Evolutionary conservation across 1,140 invertebrate species (phyloP).

Genomic region (Colletes latitarsis): DNA sequence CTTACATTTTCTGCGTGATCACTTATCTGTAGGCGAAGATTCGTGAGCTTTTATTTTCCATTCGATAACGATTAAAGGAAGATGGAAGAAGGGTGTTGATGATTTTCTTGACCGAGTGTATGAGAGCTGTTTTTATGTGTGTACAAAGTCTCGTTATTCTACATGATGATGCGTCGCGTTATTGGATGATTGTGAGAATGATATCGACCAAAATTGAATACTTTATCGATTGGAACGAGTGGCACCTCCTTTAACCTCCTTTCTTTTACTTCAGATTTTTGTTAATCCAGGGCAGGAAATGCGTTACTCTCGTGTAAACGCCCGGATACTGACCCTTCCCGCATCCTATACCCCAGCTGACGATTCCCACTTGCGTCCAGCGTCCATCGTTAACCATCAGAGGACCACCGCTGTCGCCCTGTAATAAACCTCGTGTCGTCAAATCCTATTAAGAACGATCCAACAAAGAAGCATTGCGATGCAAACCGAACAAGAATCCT

Average conservation of each 20-base stretch:
- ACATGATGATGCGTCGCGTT: neutral
- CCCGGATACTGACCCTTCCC: constrained; percentile 95
- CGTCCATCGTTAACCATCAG: constrained; percentile 90
- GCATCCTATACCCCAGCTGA: constrained; percentile 96
- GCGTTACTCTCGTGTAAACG: constrained; percentile 90
- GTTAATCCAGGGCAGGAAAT: constrained; percentile 90
- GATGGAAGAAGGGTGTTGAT: neutral
- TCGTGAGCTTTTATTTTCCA: neutral
- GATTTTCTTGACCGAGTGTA: neutral
- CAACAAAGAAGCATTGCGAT: constrained; percentile 7
- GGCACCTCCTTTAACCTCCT: neutral
- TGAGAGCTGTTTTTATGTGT: constrained; percentile 17
- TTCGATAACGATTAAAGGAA: neutral
- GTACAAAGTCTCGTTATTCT: neutral
- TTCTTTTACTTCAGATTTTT: constrained; percentile 84
- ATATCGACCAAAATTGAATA: constrained; percentile 14
- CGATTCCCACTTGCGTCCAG: constrained; percentile 93
- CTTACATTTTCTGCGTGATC: constrained; percentile 35
- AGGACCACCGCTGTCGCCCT: constrained; percentile 96
- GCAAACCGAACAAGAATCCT: constrained; percentile 94
- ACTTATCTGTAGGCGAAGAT: constrained; percentile 14
- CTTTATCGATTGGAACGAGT: neutral
- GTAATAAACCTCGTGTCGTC: constrained; percentile 42
- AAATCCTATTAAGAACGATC: neutral
- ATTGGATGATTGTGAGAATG: neutral